These are phyloP conservation scores for Philonicus albiceps DNA, from an alignment of 2,888 invertebrate species.

Conservation along the genomic window DNA sequence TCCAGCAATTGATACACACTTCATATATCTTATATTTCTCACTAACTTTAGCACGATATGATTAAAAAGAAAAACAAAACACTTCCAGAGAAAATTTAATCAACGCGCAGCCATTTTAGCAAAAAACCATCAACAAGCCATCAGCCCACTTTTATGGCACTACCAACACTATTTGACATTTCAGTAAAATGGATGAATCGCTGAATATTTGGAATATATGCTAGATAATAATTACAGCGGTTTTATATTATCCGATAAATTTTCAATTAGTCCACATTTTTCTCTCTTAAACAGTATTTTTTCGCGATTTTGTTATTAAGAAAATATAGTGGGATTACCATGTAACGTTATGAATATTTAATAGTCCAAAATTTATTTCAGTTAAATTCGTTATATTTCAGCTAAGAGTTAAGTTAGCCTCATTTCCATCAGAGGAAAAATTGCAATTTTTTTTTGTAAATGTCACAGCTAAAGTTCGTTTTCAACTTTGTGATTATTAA, in stretches of 20 bases:
- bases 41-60: background rate
- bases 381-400: too few species aligned
- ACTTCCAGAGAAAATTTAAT: background rate
- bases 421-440: too few species aligned
- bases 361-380: too few species aligned
- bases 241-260: background rate
- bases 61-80: background rate
- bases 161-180: background rate
- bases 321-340: too few species aligned
- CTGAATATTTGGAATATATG: background rate
- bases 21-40: background rate
- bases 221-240: background rate
- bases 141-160: background rate
- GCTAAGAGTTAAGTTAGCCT: too few species aligned
- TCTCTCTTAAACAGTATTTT: too few species aligned
- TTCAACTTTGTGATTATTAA: background rate
- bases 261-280: too few species aligned
- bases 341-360: too few species aligned
- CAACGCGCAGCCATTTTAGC: constrained; percentile 5
- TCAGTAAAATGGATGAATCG: background rate
- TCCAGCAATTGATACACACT: background rate
- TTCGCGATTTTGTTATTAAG: too few species aligned
- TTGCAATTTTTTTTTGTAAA: too few species aligned
- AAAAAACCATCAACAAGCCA: background rate
- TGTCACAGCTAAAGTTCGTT: too few species aligned